Base-by-base conservation (phyloP, 2,888 invertebrate genomes). In the Agrochola litura region DNA sequence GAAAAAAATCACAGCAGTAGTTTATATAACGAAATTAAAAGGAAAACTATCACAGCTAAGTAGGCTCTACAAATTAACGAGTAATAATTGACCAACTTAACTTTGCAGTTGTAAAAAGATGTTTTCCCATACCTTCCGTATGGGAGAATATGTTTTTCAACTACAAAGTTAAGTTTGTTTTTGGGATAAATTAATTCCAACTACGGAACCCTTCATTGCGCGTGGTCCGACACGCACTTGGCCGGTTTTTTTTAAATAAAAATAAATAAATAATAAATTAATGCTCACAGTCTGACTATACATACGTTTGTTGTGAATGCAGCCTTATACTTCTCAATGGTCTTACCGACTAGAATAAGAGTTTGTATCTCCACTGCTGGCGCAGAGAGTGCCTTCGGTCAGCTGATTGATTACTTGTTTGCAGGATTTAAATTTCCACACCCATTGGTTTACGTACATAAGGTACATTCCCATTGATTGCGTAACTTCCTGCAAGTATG, bases 391-490 rank as follows among this genome's bases (percentile, higher is more conserved):
- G 0, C 88, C 88, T 0, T 1, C 2, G 0, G 83, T 76, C 2
- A 86, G 0, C 0, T 1, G 0, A 1, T 14, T 0, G 64, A 87
- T 22, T 1, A 63, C 0, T 19, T 75, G 5, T n/a, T 2, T 4
- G 58, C 89, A 89, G 1, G 76, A 68, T 0, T 41, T 6, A 0
- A 0, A 5, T 0, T 52, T 10, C 85, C 81, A 81, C n/a, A 90
- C 79, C 12, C 58, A 69, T 66, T 89, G 88, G 5, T 81, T 61
- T 9, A 86, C 41, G 43, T 77, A 78, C 37, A 56, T 80, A 30
- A 87, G 80, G 2, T 6, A 0, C 16, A 2, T 16, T 54, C 0
- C 16, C 0, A 19, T 0, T 16, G 6, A 1, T 9, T 3, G 0
- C 0, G 0, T 16, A 37, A 5, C 0, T 65, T 68, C 71, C 81